phyloP scores from a whole-genome alignment of 2,888 invertebrate species.

The Entomobrya multifasciata region DNA sequence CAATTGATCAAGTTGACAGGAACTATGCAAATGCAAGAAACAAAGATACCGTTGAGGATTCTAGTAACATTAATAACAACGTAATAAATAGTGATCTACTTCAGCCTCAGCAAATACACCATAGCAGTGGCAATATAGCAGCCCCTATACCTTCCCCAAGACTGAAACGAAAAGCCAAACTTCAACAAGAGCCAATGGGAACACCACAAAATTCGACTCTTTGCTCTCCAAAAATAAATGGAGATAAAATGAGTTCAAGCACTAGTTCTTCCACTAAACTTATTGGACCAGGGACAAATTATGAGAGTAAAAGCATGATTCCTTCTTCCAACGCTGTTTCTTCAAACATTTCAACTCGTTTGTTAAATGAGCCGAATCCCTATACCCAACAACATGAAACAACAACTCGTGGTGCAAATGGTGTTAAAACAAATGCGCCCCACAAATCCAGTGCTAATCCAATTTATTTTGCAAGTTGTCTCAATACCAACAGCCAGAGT shows the following conservation, averaged over 20 bases:
- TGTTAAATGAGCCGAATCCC: slow-evolving; percentile 71
- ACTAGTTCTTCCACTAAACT: slow-evolving; percentile 60
- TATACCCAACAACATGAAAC: slow-evolving; percentile 42
- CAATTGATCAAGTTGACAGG: slow-evolving; percentile 71
- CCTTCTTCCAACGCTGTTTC: slow-evolving; percentile 1
- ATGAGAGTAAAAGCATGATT: slow-evolving; percentile 61
- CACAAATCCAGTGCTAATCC: slow-evolving; percentile 66
- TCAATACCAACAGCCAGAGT: slow-evolving; percentile 43
- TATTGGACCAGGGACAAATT: slow-evolving; percentile 75
- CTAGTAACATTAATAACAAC: slow-evolving; percentile 42
- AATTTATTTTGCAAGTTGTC: slow-evolving; percentile 67
- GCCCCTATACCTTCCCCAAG: slow-evolving; percentile 76
- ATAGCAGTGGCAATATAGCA: slow-evolving; percentile 34
- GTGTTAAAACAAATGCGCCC: slow-evolving; percentile 55
- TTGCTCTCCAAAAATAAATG: slow-evolving; percentile 78
- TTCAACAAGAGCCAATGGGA: slow-evolving; percentile 35
- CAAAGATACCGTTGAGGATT: slow-evolving; percentile 40
- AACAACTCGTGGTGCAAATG: not conserved
- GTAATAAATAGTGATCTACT: slow-evolving; percentile 58
- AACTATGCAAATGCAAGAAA: slow-evolving; percentile 65
- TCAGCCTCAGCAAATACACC: slow-evolving; percentile 67
- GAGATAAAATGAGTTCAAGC: slow-evolving; percentile 75
- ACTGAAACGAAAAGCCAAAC: slow-evolving; percentile 75
- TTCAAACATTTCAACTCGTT: slow-evolving; percentile 19
- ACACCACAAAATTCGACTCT: slow-evolving; percentile 47